Evolutionary conservation across 2,797 vertebrate genomes (phyloP).

Genomic region (Enteromius treurensis): DNA sequence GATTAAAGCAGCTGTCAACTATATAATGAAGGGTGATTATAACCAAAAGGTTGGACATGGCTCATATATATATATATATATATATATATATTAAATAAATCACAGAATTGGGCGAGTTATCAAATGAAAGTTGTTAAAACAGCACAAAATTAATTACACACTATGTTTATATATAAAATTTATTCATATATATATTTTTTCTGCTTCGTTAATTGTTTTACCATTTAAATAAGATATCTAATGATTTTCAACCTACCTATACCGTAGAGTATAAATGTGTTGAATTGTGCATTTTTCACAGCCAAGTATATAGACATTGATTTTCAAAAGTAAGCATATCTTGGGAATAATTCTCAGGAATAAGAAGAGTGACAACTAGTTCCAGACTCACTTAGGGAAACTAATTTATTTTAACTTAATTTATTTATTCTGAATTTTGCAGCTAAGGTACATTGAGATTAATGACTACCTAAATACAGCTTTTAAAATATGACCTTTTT

Average conservation of each 20-base stretch:
- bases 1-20: neutral
- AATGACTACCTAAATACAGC: neutral
- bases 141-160: neutral
- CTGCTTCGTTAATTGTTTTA: neutral
- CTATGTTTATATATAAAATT: too few species aligned
- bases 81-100: neutral
- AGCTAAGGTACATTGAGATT: neutral
- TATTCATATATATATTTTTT: too few species aligned
- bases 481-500: neutral
- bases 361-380: neutral
- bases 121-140: neutral
- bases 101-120: neutral
- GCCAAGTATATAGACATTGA: neutral
- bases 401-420: too few species aligned
- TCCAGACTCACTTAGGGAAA: neutral
- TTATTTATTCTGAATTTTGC: slow-evolving; percentile 13
- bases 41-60: neutral
- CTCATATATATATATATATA: too few species aligned
- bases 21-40: neutral
- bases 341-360: neutral
- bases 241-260: neutral
- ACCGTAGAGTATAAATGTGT: too few species aligned
- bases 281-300: neutral
- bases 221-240: neutral
- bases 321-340: neutral